phyloP scores from a whole-genome alignment of 1,140 invertebrate species.

The Cataglyphis hispanica region DNA sequence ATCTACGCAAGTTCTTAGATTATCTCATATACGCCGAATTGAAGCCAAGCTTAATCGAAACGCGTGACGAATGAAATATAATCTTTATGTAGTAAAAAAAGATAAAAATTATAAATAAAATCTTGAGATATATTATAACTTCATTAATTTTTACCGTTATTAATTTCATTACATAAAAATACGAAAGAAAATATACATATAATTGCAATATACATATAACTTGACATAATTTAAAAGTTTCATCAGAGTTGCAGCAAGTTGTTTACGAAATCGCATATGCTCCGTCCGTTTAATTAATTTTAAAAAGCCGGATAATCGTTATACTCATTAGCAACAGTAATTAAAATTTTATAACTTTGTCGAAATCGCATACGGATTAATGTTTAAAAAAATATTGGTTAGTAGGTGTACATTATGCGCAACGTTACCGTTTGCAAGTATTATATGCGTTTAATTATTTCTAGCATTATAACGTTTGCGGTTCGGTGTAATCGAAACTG shows the following conservation, averaged over 20 bases:
- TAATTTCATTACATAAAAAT: not conserved
- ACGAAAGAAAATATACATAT: conserved; percentile 2
- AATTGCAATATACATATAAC: not conserved
- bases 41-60: conserved; percentile 36
- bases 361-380: conserved; percentile 33
- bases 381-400: conserved; percentile 39
- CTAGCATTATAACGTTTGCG: conserved; percentile 57
- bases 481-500: conserved; percentile 56
- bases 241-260: conserved; percentile 3
- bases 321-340: conserved; percentile 15
- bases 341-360: conserved; percentile 32
- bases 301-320: conserved; percentile 17
- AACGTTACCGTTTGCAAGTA: conserved; percentile 22
- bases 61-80: not conserved
- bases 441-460: conserved; percentile 62
- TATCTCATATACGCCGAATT: conserved; percentile 7
- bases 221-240: conserved; percentile 27
- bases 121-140: not conserved
- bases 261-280: not conserved
- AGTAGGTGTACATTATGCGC: not conserved
- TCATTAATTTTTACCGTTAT: not conserved
- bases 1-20: conserved; percentile 38
- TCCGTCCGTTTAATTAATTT: conserved; percentile 1
- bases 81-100: not conserved
- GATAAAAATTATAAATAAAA: not conserved